Conservation (phyloP, 2,113 vertebrate genomes). For the Seriola rivoliana region DNA sequence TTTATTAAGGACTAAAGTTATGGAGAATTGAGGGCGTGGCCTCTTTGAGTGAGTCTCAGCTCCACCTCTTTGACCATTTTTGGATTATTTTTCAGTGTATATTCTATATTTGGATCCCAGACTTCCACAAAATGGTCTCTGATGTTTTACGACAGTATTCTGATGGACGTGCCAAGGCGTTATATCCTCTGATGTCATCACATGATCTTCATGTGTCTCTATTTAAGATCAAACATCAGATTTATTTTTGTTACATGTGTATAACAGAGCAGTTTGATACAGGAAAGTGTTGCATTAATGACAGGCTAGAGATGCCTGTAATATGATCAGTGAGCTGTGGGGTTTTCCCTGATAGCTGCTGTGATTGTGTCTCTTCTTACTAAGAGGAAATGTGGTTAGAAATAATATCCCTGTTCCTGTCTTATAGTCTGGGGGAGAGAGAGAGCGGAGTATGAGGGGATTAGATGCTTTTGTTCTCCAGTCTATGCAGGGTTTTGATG, state of each 20-base stretch:
- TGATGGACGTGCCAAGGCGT: no score
- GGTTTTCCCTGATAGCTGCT: not conserved
- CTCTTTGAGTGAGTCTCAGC: no score
- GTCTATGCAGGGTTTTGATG: not conserved
- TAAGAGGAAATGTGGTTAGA: constrained; percentile 23
- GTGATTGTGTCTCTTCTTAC: not conserved
- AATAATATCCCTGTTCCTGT: not conserved
- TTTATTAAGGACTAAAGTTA: no score
- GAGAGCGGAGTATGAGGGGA: not conserved
- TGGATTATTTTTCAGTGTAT: no score
- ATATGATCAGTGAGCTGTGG: constrained; percentile 7
- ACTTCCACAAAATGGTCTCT: no score
- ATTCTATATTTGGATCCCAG: no score
- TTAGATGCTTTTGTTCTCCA: constrained; percentile 18
- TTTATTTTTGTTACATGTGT: not conserved
- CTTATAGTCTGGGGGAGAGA: constrained; percentile 6
- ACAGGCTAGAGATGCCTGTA: not conserved
- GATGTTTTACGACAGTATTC: no score
- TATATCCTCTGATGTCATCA: no score
- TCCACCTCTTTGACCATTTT: no score
- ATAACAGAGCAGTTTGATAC: not conserved
- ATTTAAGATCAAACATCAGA: no score
- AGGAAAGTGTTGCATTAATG: not conserved
- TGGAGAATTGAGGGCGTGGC: no score
- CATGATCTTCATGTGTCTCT: no score